Evolutionary conservation across 2,797 vertebrate genomes (phyloP).

Genomic region (Myotis planiceps): DNA sequence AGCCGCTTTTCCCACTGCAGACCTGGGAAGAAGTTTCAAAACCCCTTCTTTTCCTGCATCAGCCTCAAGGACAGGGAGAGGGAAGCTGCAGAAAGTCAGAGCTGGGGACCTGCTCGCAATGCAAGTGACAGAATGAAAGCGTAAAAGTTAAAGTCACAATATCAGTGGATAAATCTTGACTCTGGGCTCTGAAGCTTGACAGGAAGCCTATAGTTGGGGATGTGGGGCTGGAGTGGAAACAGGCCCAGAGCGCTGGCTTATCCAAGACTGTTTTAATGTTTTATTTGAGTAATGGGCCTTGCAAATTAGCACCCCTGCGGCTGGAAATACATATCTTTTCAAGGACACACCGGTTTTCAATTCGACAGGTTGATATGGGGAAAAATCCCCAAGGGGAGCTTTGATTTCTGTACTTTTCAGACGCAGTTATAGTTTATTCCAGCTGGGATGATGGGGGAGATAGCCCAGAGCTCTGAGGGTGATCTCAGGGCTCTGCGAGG

Average conservation of each 20-base stretch:
- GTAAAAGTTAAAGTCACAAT: slow-evolving; percentile 74
- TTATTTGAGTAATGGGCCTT: slow-evolving; percentile 89
- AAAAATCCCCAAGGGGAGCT: slow-evolving; percentile 80
- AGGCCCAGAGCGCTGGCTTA: slow-evolving; percentile 55
- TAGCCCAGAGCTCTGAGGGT: slow-evolving; percentile 66
- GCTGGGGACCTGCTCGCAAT: slow-evolving; percentile 39
- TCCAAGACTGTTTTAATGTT: slow-evolving; percentile 82
- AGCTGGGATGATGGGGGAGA: slow-evolving; percentile 74
- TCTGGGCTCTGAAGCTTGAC: slow-evolving; percentile 83
- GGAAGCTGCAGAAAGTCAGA: slow-evolving; percentile 36
- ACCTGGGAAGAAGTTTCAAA: neutral
- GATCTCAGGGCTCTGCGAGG: slow-evolving; percentile 71
- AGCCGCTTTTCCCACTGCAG: neutral
- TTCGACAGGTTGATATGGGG: slow-evolving; percentile 84
- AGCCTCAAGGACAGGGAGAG: neutral
- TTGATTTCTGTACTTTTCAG: slow-evolving; percentile 73
- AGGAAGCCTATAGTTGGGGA: slow-evolving; percentile 82
- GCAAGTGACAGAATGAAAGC: slow-evolving; percentile 77
- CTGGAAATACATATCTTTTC: slow-evolving; percentile 86
- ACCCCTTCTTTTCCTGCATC: neutral
- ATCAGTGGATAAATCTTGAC: slow-evolving; percentile 86
- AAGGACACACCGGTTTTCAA: slow-evolving; percentile 82
- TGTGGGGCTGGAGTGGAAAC: slow-evolving; percentile 65
- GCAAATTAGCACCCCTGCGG: slow-evolving; percentile 87
- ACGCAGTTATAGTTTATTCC: slow-evolving; percentile 81